Conservation (phyloP, 2,113 vertebrate genomes). For the Cyanoramphus novaezelandiae region DNA sequence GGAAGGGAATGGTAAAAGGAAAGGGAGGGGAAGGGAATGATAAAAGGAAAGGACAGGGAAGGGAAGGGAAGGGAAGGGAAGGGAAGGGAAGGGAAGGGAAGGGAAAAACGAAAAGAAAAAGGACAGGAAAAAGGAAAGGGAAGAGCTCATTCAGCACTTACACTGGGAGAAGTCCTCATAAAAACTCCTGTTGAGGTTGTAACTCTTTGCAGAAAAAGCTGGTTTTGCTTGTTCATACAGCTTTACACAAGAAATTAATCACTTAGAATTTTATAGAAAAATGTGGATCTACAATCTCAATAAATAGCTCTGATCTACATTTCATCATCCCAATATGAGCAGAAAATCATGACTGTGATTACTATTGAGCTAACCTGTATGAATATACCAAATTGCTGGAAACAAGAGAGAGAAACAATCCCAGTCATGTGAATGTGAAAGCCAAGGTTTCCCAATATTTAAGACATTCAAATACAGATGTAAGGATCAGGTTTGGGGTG, state of each 20-base stretch:
- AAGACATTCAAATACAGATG: not conserved
- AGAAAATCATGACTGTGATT: not conserved
- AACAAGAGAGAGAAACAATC: not conserved
- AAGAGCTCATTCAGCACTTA: not conserved
- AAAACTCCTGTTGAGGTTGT: not conserved
- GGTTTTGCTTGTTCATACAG: not conserved
- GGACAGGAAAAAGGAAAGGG: not conserved
- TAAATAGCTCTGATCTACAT: not conserved
- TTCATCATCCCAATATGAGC: not conserved
- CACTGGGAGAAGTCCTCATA: not conserved
- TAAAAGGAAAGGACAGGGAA: too few species aligned
- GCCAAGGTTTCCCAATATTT: not conserved
- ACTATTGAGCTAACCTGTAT: not conserved
- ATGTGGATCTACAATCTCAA: not conserved
- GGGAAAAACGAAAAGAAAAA: too few species aligned
- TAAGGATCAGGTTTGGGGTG: not conserved
- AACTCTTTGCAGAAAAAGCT: not conserved
- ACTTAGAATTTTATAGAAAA: not conserved
- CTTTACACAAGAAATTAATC: not conserved
- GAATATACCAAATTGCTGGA: not conserved
- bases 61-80: too few species aligned
- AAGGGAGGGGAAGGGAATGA: too few species aligned
- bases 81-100: rapidly evolving
- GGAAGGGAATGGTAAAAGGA: too few species aligned
- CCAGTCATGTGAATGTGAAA: not conserved